Percentiles rank a stretch among this genome's conserved stretches.
Evolutionary conservation across 2,888 invertebrate species (phyloP).

Genomic region (Epirrita christyi): DNA sequence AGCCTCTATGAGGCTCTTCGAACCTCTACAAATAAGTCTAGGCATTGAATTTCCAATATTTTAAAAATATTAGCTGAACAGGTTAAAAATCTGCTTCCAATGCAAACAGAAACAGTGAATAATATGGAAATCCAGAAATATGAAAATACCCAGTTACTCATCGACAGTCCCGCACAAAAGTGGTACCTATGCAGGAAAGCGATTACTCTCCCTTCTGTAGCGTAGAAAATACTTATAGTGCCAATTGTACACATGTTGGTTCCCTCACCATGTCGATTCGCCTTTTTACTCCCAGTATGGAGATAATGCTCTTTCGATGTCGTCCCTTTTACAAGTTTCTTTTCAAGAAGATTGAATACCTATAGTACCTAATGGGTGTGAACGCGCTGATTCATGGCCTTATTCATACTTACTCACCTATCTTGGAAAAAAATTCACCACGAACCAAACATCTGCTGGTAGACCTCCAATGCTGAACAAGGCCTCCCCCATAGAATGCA

Average conservation of each 20-base stretch:
- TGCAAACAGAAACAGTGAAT: constrained; percentile 7
- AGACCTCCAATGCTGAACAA: too few species aligned
- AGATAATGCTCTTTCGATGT: constrained; percentile 71
- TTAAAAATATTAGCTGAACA: background rate
- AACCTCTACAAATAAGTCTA: too few species aligned
- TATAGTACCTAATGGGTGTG: constrained; percentile 33
- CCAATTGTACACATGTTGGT: constrained; percentile 72
- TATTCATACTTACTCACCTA: too few species aligned
- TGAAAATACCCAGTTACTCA: constrained; percentile 23
- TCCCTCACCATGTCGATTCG: constrained; percentile 59
- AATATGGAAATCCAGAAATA: constrained; percentile 12
- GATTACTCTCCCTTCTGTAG: constrained; percentile 58
- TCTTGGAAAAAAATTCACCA: too few species aligned
- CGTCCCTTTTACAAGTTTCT: constrained; percentile 46
- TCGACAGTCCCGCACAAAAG: constrained; percentile 35
- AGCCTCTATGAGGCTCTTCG: too few species aligned
- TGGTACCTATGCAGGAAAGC: constrained; percentile 59
- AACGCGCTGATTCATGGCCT: constrained; percentile 33
- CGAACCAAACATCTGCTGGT: too few species aligned
- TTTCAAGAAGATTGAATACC: constrained; percentile 44
- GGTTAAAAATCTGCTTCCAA: background rate
- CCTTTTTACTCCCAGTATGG: constrained; percentile 53
- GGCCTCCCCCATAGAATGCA: too few species aligned
- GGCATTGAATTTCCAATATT: too few species aligned
- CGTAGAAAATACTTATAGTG: constrained; percentile 63